Evolutionary conservation across 2,888 invertebrate genomes (phyloP).

Genomic region (Lithophane ornitopus): DNA sequence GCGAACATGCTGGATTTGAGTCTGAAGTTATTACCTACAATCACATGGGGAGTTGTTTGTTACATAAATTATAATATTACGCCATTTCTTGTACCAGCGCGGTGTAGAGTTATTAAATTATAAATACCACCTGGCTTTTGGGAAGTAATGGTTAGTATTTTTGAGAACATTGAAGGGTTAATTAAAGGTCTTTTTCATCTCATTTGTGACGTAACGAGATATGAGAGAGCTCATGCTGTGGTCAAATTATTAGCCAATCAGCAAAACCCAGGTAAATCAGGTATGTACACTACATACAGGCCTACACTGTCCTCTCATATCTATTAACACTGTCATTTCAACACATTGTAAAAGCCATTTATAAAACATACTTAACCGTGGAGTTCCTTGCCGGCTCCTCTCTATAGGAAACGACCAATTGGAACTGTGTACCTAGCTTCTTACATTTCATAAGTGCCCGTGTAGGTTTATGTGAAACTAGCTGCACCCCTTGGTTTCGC

Average conservation of each 20-base stretch:
- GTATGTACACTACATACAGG: too few relatives aligned
- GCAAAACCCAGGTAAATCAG: background rate
- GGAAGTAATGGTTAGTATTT: background rate
- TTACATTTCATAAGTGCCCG: too few relatives aligned
- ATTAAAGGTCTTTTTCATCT: background rate
- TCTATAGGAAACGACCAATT: too few relatives aligned
- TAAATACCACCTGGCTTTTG: conserved; percentile 38
- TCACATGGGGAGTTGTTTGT: conserved; percentile 58
- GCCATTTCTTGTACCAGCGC: conserved; percentile 30
- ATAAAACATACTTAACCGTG: too few relatives aligned
- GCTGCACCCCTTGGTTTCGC: too few relatives aligned
- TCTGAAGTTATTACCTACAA: conserved; percentile 65
- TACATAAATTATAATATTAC: conserved; percentile 43
- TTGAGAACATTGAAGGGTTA: conserved; percentile 9
- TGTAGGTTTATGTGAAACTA: too few relatives aligned
- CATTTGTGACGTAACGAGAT: too few relatives aligned
- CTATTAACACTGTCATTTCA: too few relatives aligned
- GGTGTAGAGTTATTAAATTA: conserved; percentile 41
- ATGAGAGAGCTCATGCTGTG: background rate
- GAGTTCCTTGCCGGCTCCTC: too few relatives aligned
- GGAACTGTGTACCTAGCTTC: too few relatives aligned
- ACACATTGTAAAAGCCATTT: too few relatives aligned
- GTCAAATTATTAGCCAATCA: background rate
- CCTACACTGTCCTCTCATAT: too few relatives aligned
- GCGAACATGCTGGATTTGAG: conserved; percentile 60